Evolutionary conservation across 2,797 vertebrate species (phyloP).

Genomic region (Poecilia picta): DNA sequence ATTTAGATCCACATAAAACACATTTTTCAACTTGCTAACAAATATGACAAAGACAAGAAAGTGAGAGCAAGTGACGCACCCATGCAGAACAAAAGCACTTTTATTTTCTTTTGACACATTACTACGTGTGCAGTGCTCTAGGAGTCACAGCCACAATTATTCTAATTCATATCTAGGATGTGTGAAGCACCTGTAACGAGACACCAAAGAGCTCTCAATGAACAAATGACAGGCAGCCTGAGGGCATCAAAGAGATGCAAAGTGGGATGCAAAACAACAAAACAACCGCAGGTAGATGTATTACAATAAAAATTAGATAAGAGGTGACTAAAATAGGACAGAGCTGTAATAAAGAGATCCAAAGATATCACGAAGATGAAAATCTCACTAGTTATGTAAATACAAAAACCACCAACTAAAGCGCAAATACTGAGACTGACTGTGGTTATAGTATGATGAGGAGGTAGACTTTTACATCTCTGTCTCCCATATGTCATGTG

Average conservation of each 20-base stretch:
- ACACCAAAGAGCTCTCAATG: background rate
- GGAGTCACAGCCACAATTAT: background rate
- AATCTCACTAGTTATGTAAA: background rate
- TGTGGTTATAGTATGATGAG: background rate
- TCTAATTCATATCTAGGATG: background rate
- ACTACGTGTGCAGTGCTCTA: background rate
- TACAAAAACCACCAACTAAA: background rate
- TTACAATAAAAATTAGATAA: background rate
- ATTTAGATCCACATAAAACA: background rate
- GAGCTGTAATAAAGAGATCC: background rate
- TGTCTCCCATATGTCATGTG: background rate
- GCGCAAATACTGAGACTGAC: background rate
- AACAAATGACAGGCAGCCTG: background rate
- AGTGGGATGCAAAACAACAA: background rate
- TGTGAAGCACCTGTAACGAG: background rate
- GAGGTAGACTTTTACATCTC: background rate
- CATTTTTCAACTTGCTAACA: background rate
- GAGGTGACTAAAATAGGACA: background rate
- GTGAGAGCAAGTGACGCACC: background rate
- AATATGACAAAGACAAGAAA: background rate
- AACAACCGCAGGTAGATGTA: background rate
- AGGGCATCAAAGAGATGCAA: background rate
- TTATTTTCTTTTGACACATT: background rate
- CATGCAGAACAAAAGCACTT: background rate
- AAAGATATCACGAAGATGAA: background rate